Conservation (phyloP, 2,113 vertebrate species). For the Notarius quadriscutis region DNA sequence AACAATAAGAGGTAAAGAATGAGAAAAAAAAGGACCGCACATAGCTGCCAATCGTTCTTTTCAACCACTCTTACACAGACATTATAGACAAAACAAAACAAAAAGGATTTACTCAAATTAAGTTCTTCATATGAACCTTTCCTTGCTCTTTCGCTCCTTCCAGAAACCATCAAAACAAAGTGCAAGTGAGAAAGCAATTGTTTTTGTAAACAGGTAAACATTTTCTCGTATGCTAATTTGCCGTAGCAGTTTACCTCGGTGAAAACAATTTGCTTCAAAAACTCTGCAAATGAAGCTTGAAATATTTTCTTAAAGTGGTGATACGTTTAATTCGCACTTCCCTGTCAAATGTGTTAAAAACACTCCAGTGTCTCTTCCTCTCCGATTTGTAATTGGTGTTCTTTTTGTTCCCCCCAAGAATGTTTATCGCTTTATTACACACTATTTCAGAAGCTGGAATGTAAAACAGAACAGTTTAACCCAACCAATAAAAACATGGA, state of each 20-base stretch:
- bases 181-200: constrained; percentile 49
- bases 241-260: constrained; percentile 48
- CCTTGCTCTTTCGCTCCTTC: constrained; percentile 1
- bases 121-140: neutral
- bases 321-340: constrained; percentile 56
- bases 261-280: constrained; percentile 60
- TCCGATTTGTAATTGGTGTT: neutral
- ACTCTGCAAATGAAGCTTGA: constrained; percentile 54
- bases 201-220: constrained; percentile 58
- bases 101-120: neutral
- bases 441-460: no score
- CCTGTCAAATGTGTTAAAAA: constrained; percentile 44
- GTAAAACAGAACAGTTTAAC: neutral
- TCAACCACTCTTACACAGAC: neutral
- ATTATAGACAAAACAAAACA: neutral
- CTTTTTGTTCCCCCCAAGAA: neutral
- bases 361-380: constrained; percentile 15
- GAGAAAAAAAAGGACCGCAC: neutral
- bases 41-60: neutral
- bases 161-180: constrained; percentile 45
- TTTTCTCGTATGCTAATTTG: constrained; percentile 48
- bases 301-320: constrained; percentile 49
- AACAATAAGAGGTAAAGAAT: constrained; percentile 9
- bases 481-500: neutral
- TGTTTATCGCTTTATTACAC: neutral